Percentiles rank a stretch among this genome's conserved stretches.
phyloP scores from a whole-genome alignment of 2,888 invertebrate species.

The Zaprionus lineosus region DNA sequence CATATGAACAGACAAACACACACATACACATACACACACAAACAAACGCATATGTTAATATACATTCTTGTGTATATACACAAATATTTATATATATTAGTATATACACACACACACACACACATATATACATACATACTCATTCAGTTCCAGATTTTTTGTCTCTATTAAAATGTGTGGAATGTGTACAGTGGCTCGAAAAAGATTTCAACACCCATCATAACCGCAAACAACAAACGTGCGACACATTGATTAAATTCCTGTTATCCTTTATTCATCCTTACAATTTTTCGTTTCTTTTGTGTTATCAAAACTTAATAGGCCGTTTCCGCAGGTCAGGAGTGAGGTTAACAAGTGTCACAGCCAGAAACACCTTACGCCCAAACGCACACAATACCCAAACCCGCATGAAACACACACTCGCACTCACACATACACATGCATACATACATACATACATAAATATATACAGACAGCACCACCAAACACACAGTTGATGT shows the following conservation, averaged over 20 bases:
- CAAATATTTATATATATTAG: too few species aligned
- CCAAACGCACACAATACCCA: conserved; percentile 5
- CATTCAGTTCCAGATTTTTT: conserved; percentile 24
- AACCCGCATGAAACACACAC: conserved; percentile 4
- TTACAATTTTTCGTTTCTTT: conserved; percentile 19
- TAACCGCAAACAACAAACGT: conserved; percentile 25
- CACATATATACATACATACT: background rate
- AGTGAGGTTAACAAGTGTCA: conserved; percentile 63
- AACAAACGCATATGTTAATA: too few species aligned
- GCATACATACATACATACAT: conserved; percentile 22
- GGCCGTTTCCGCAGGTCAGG: conserved; percentile 54
- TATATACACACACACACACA: conserved; percentile 17
- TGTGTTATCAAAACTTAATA: conserved; percentile 70
- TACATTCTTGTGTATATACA: too few species aligned
- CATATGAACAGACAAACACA: background rate
- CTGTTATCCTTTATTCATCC: conserved; percentile 19
- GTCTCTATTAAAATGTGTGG: background rate
- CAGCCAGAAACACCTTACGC: conserved; percentile 4
- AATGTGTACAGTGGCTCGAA: background rate
- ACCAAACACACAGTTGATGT: too few species aligned
- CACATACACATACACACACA: conserved; percentile 17
- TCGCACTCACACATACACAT: conserved; percentile 18
- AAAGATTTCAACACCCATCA: conserved; percentile 10
- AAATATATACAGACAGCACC: conserved; percentile 10
- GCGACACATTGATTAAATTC: conserved; percentile 56